Base-by-base conservation (phyloP, 2,113 vertebrate species). In the Malurus cyaneus region DNA sequence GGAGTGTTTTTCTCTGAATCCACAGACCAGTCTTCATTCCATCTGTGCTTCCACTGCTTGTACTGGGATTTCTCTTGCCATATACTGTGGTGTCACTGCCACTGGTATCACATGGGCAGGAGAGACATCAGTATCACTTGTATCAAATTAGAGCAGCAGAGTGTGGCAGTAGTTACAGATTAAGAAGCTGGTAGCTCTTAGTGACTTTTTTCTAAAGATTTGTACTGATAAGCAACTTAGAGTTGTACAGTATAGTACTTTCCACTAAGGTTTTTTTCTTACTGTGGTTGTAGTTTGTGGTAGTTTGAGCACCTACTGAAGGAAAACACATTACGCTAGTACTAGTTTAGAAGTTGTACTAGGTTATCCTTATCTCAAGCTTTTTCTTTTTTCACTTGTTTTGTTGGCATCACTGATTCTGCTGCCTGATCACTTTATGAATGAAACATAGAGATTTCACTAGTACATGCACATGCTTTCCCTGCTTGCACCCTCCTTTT, bases 381-480 rank as follows among this genome's bases (percentile, higher is more conserved):
- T 16, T 47, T 18, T 29, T 21, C 3, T 31, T 41, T 66, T 89
- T 84, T 74, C 9, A 34, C 18, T 86, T 79, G 9, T 39, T 87
- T 88, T 84, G 12, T 71, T 49, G 80, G 28, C 32, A 16, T 73
- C 42, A 11, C 36, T 88, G 28, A 3, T 54, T 56, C 18, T 34
- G 12, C 34, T 76, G 19, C 16, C 50, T 32, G 19, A 52, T 59
- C 12, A 17, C 31, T 87, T 92, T 26, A 17, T 71, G 74, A 85
- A 24, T 15, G 23, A 74, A 74, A 36, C 12, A n/a, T 13, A 29
- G 0, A 0, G 24, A 24, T 79, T 76, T 72, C 25, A 36, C 9
- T 49, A 9, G 3, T 20, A 6, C 11, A 20, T 23, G 6, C 14
- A 13, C 14, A 11, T 14, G 0, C 21, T 14, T 11, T 11, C 12